These are phyloP conservation scores for Lysandra bellargus DNA, from an alignment of 2,888 invertebrate species.

Conservation along the genomic window DNA sequence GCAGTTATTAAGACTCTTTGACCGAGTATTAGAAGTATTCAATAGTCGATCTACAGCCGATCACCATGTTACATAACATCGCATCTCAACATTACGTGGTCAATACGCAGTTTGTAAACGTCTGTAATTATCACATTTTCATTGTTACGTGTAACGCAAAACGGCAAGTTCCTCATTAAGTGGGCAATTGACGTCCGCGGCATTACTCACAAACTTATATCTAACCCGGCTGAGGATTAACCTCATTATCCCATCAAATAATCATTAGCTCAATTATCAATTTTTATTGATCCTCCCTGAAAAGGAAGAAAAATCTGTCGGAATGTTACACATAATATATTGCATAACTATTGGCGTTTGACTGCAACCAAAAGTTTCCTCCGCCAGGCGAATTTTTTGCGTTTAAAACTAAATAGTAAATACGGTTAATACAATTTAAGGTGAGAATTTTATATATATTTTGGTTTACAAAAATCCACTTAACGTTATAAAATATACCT, in stretches of 20 bases:
- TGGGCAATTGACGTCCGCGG: slow-evolving; percentile 35
- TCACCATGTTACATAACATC: slow-evolving; percentile 12
- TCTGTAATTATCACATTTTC: slow-evolving; percentile 41
- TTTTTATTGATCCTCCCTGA: slow-evolving; percentile 3
- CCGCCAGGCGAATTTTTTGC: background rate
- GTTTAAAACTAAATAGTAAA: background rate
- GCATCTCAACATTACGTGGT: slow-evolving; percentile 7
- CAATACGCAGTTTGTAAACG: slow-evolving; percentile 27
- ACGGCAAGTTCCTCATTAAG: slow-evolving; percentile 55
- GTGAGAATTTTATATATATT: background rate
- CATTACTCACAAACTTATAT: slow-evolving; percentile 22
- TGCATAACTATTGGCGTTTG: background rate
- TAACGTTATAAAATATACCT: too few species aligned
- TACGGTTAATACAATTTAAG: background rate
- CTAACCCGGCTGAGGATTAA: background rate
- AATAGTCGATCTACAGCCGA: background rate
- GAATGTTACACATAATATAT: background rate
- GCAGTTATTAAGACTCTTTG: background rate
- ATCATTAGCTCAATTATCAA: background rate
- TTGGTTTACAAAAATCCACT: background rate
- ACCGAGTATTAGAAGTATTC: background rate
- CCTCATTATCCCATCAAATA: slow-evolving; percentile 5
- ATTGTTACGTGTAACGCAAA: slow-evolving; percentile 43
- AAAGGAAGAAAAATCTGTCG: background rate
- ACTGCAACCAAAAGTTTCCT: background rate